A percentile compares a stretch with the other conserved stretches of the same genome.
These are phyloP conservation scores for Mugil cephalus DNA, from an alignment of 2,113 vertebrate species.

Conservation along the genomic window DNA sequence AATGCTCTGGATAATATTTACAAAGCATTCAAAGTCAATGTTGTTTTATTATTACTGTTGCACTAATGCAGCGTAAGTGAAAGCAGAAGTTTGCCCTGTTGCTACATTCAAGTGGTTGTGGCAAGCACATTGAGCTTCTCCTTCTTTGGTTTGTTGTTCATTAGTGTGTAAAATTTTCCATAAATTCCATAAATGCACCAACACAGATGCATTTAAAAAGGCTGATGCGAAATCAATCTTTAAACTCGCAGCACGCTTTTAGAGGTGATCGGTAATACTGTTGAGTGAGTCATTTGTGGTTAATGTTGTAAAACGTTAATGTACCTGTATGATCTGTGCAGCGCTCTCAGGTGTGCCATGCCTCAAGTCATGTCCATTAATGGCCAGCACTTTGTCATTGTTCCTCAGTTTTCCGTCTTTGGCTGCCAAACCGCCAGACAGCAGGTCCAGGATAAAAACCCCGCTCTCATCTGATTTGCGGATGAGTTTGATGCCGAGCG, in stretches of 20 bases:
- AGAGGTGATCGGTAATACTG: neutral
- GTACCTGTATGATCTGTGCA: slow-evolving; percentile 95
- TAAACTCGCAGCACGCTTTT: no score
- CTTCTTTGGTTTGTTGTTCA: neutral
- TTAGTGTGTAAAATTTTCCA: neutral
- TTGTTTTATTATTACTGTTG: slow-evolving; percentile 1
- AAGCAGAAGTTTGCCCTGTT: neutral
- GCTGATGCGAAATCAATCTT: no score
- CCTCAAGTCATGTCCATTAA: slow-evolving; percentile 92
- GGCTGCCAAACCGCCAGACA: slow-evolving; percentile 91
- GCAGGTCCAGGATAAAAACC: slow-evolving; percentile 92
- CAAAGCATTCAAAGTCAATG: no score
- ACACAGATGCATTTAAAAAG: no score
- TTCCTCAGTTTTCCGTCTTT: slow-evolving; percentile 91
- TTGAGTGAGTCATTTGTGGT: neutral
- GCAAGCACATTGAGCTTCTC: neutral
- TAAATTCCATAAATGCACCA: slow-evolving; percentile 8
- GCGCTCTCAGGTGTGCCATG: slow-evolving; percentile 94
- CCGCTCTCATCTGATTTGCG: slow-evolving; percentile 91
- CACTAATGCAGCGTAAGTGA: neutral
- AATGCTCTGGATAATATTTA: no score
- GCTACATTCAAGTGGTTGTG: neutral
- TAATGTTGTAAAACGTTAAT: neutral
- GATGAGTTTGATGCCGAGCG: slow-evolving; percentile 93
- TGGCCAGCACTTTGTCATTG: slow-evolving; percentile 92